Evolutionary conservation across 2,113 vertebrate genomes (phyloP).

Genomic region (Salvelinus sp.): DNA sequence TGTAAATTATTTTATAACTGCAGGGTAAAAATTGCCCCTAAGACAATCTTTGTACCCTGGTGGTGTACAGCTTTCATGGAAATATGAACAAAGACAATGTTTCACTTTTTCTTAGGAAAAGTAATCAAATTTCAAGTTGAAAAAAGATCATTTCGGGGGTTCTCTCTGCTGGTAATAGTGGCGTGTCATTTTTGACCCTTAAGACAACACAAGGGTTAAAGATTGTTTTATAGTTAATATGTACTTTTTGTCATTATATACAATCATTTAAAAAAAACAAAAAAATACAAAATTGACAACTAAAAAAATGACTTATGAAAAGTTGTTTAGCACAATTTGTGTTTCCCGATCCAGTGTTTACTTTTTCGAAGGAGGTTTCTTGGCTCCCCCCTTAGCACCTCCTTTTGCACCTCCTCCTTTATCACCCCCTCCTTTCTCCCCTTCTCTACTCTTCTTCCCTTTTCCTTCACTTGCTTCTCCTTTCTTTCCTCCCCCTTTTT

Average conservation of each 20-base stretch:
- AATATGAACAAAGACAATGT: no score
- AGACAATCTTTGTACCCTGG: no score
- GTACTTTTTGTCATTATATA: conserved; percentile 43
- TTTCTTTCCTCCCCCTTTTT: conserved; percentile 38
- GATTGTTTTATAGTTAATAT: background rate
- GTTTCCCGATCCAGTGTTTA: conserved; percentile 25
- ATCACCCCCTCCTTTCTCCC: conserved; percentile 35
- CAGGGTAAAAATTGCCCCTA: no score
- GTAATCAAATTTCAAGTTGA: no score
- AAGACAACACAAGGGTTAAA: no score
- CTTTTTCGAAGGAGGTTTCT: conserved; percentile 50
- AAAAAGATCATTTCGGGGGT: no score
- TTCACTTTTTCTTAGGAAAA: no score
- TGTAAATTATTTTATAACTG: no score
- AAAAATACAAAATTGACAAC: conserved; percentile 7
- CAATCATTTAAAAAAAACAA: conserved; percentile 31
- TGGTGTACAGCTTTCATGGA: no score
- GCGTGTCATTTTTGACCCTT: no score
- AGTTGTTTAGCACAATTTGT: conserved; percentile 19
- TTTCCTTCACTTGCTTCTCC: conserved; percentile 48
- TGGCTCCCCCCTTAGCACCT: conserved; percentile 59
- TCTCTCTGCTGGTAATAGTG: no score
- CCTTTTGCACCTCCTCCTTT: conserved; percentile 48
- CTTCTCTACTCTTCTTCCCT: conserved; percentile 51
- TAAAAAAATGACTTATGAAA: conserved; percentile 35